These are phyloP conservation scores for Tokudaia tokunoshimensis DNA, from an alignment of 2,797 vertebrate species.

Conservation along the genomic window DNA sequence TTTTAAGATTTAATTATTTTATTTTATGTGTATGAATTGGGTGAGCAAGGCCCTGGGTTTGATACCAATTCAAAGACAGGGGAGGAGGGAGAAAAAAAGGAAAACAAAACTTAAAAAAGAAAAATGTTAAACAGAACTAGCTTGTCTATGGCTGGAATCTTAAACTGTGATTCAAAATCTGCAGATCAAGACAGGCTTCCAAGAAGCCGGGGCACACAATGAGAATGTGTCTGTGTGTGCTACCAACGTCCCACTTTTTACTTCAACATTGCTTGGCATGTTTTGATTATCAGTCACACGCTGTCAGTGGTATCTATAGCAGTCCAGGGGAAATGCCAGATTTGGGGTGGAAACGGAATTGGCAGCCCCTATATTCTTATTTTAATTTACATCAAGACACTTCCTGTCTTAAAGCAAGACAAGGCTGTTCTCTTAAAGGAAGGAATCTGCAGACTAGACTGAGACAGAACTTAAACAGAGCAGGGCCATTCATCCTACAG, in stretches of 20 bases:
- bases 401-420: constrained; percentile 47
- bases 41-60: background rate
- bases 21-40: background rate
- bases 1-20: background rate
- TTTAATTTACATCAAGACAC: constrained; percentile 57
- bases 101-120: background rate
- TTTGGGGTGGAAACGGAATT: constrained; percentile 10
- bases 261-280: constrained; percentile 27
- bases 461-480: constrained; percentile 1
- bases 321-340: background rate
- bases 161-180: constrained; percentile 22
- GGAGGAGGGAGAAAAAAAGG: background rate
- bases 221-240: background rate
- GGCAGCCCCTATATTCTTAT: background rate
- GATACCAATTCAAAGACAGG: background rate
- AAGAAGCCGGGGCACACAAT: background rate
- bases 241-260: background rate
- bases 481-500: constrained; percentile 27
- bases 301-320: constrained; percentile 10
- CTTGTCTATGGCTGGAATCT: background rate
- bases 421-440: constrained; percentile 32
- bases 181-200: background rate
- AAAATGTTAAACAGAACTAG: background rate
- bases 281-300: constrained; percentile 40
- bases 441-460: constrained; percentile 20